Evolutionary conservation across 2,113 vertebrate genomes (phyloP).

Genomic region (Rhodinocichla rosea): DNA sequence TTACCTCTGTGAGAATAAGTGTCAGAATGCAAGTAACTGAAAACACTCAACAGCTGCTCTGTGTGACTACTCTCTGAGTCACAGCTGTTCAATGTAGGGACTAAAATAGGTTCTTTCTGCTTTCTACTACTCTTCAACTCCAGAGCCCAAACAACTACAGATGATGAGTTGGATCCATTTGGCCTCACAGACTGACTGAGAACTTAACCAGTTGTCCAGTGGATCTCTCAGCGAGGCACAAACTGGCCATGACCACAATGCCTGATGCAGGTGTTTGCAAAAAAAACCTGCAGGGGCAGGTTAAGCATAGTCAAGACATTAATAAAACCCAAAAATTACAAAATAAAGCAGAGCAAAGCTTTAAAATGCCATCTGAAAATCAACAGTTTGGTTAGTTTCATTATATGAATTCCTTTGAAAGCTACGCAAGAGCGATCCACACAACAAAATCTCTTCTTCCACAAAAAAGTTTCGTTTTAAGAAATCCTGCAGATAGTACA

Average conservation of each 20-base stretch:
- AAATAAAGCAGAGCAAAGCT: background rate
- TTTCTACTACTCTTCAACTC: background rate
- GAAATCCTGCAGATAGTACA: background rate
- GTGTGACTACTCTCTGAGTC: slow-evolving; percentile 27
- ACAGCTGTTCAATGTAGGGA: background rate
- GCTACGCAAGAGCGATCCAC: background rate
- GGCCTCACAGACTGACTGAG: background rate
- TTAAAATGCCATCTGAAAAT: background rate
- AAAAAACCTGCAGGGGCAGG: background rate
- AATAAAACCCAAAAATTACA: background rate
- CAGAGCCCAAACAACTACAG: background rate
- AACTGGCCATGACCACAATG: background rate
- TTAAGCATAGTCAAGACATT: background rate
- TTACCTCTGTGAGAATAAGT: slow-evolving; percentile 12
- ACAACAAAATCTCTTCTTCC: background rate
- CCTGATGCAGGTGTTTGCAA: background rate
- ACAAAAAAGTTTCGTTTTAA: slow-evolving; percentile 35
- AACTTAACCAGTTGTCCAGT: background rate
- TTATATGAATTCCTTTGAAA: background rate
- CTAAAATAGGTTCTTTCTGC: background rate
- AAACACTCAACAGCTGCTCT: slow-evolving; percentile 27
- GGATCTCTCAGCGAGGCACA: background rate
- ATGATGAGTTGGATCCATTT: background rate
- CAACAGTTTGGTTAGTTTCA: background rate
- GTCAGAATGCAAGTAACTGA: background rate